Conservation (phyloP, 2,113 vertebrate genomes). For the Sylvietta virens region DNA sequence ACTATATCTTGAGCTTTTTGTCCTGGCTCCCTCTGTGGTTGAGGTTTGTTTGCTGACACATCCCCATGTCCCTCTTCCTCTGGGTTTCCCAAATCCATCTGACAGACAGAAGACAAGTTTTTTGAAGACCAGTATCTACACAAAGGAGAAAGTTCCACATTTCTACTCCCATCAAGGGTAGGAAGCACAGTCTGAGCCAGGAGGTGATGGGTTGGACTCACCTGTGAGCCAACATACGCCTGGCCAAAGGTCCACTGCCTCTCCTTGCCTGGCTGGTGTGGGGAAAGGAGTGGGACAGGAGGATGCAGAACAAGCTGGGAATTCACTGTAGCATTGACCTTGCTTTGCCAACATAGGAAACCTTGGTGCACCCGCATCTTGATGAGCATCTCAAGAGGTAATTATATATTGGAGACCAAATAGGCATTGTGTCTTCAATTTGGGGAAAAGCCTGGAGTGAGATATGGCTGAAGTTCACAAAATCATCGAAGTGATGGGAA, state of each 20-base stretch:
- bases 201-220: neutral
- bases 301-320: neutral
- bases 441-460: neutral
- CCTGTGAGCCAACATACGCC: accelerated
- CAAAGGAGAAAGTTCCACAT: neutral
- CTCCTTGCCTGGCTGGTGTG: neutral
- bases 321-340: neutral
- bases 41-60: neutral
- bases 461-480: neutral
- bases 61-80: neutral
- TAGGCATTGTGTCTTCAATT: neutral
- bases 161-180: neutral
- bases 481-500: neutral
- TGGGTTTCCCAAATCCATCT: neutral
- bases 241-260: neutral
- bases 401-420: neutral
- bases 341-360: accelerated
- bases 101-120: neutral
- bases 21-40: accelerated
- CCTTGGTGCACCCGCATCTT: neutral
- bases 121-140: neutral
- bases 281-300: neutral
- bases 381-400: neutral
- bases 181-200: neutral
- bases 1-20: neutral